Evolutionary conservation across 1,140 invertebrate genomes (phyloP).

Genomic region (Drosophila parabipectinata): DNA sequence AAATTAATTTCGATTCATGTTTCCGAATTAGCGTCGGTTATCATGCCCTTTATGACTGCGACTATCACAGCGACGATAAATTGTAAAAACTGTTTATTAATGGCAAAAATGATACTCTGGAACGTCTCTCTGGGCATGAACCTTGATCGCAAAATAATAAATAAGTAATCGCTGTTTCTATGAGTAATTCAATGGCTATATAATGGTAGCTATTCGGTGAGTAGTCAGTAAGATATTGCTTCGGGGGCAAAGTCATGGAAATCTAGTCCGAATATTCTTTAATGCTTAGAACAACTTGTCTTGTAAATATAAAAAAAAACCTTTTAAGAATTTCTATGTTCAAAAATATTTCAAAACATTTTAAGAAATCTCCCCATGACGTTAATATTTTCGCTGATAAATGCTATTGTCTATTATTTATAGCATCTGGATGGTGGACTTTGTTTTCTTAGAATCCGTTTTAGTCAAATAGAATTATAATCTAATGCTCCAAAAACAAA

Average conservation of each 20-base stretch:
- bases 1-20: slow-evolving; percentile 57
- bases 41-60: slow-evolving; percentile 22
- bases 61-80: slow-evolving; percentile 32
- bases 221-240: too few relatives aligned
- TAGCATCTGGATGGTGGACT: slow-evolving; percentile 5
- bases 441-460: slow-evolving; percentile 15
- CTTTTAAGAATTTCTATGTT: too few relatives aligned
- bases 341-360: neutral
- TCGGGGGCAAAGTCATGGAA: too few relatives aligned
- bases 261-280: too few relatives aligned
- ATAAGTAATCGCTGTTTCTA: slow-evolving; percentile 23
- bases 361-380: neutral
- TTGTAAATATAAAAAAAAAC: too few relatives aligned
- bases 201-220: neutral
- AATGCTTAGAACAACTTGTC: too few relatives aligned
- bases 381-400: slow-evolving; percentile 5
- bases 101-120: slow-evolving; percentile 23
- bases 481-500: neutral
- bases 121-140: slow-evolving; percentile 39
- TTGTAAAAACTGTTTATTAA: slow-evolving; percentile 49
- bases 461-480: neutral
- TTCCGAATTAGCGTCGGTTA: slow-evolving; percentile 20
- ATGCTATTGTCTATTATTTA: neutral
- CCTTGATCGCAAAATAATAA: slow-evolving; percentile 58
- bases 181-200: slow-evolving; percentile 43